Percentiles rank a stretch among this genome's conserved stretches.
phyloP scores from a whole-genome alignment of 2,113 vertebrate genomes.

The Cochlearius cochlearius region DNA sequence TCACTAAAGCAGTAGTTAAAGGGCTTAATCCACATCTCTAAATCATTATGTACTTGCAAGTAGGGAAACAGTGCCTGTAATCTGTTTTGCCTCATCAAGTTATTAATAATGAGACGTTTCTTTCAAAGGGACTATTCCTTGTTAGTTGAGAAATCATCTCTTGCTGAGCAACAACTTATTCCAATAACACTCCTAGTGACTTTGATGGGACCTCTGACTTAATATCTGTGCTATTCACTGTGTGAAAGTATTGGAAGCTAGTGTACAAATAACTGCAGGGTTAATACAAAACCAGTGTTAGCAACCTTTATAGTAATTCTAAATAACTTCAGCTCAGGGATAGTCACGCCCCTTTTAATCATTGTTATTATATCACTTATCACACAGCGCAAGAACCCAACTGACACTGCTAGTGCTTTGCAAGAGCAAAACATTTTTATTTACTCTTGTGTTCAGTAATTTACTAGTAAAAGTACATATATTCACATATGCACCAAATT shows the following conservation, averaged over 20 bases:
- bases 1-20: not conserved
- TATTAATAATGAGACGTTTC: not conserved
- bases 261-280: not conserved
- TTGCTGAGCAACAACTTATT: not conserved
- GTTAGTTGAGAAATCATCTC: not conserved
- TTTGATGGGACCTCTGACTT: not conserved
- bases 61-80: not conserved
- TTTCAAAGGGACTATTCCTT: not conserved
- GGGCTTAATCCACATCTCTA: not conserved
- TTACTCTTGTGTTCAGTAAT: not conserved
- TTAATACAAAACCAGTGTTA: not conserved
- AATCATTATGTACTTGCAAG: not conserved
- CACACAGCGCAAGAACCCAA: not conserved
- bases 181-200: not conserved
- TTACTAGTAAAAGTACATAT: not conserved
- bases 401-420: not conserved
- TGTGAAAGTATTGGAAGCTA: not conserved
- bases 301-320: not conserved
- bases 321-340: not conserved
- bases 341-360: not conserved
- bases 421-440: not conserved
- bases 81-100: not conserved
- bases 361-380: not conserved
- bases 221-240: not conserved
- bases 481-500: not conserved